A percentile compares a stretch with the other conserved stretches of the same genome.
Conservation (phyloP, 2,113 vertebrate species). For the Thoracochromis brauschi region DNA sequence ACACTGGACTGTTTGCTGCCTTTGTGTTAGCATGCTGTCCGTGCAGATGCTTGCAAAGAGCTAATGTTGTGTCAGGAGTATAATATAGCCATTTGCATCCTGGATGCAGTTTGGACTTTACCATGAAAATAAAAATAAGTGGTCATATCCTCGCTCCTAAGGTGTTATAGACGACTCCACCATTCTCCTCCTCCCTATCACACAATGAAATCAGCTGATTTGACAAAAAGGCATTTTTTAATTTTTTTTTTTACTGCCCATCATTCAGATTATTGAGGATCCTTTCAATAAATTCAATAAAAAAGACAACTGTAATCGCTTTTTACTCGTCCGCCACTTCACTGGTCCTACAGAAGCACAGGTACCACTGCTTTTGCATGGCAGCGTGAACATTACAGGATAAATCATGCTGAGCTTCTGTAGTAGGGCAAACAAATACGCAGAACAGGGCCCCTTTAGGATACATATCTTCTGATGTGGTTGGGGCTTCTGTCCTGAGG, state of each 20-base stretch:
- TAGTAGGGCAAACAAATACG: not conserved
- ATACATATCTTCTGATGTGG: not conserved
- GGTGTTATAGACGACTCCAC: not conserved
- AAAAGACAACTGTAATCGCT: not conserved
- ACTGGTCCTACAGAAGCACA: not conserved
- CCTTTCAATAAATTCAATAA: not conserved
- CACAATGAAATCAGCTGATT: not conserved
- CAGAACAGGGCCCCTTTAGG: not conserved
- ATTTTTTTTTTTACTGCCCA: not conserved
- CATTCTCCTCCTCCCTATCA: not conserved
- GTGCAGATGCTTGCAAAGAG: not conserved
- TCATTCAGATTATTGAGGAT: not conserved
- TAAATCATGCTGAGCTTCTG: not conserved
- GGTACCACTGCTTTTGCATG: not conserved
- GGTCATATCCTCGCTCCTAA: not conserved
- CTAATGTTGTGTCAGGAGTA: not conserved
- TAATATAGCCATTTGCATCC: not conserved
- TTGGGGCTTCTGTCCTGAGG: not conserved
- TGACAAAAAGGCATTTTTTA: not conserved
- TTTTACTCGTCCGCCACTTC: not conserved
- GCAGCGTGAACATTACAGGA: not conserved
- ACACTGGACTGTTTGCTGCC: not conserved
- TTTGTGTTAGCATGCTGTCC: not conserved
- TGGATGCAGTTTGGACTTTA: not conserved
- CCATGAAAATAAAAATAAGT: not conserved